Evolutionary conservation across 2,113 vertebrate species (phyloP), one percentile per base, ranked within the genome.

Genomic region (Phycodurus eques): DNA sequence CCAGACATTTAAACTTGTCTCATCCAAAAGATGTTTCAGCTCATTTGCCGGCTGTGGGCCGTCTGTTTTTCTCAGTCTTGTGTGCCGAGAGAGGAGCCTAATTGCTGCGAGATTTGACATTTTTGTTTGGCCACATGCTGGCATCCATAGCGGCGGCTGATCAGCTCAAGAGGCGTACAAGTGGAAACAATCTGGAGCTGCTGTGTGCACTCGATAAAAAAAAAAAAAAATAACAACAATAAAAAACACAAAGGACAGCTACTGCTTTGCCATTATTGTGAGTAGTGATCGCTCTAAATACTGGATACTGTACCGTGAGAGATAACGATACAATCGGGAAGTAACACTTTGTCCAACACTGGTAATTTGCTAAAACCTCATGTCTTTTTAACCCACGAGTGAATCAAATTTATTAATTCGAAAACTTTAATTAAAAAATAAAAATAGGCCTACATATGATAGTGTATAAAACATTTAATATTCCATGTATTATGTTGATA

Each of bases 11-110:
- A 27, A 47, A 66, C n/a, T 27, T 2, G 43, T n/a, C 64, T 27
- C 59, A 13, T 61, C 59, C 59, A 61, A 66, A 66, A 66, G 64
- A 66, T 8, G 14, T 31, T 49, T 47, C 64, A 66, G 64, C 64
- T 47, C 22, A 47, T 66, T 66, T 27, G 42, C 44, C 64, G 14
- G 59, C 59, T 66, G 47, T 31, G 22, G 43, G n/a, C 44, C 64
- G 64, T 49, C 64, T 66, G 64, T 47, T 31, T 47, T 27, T 17
- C 43, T 66, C 64, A 0, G 5, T 61, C 31, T 19, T 15, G 2
- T 61, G 31, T 61, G 59, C 59, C 31, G 59, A 35, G 59, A 61
- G 59, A 61, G 31, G 59, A 61, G 64, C 64, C 64, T 66, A 66
- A 66, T 47, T 66, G 64, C 44, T 31, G n/a, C 64, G 14, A 15